phyloP scores from a whole-genome alignment of 2,888 invertebrate genomes.

The Anthophora plumipes region DNA sequence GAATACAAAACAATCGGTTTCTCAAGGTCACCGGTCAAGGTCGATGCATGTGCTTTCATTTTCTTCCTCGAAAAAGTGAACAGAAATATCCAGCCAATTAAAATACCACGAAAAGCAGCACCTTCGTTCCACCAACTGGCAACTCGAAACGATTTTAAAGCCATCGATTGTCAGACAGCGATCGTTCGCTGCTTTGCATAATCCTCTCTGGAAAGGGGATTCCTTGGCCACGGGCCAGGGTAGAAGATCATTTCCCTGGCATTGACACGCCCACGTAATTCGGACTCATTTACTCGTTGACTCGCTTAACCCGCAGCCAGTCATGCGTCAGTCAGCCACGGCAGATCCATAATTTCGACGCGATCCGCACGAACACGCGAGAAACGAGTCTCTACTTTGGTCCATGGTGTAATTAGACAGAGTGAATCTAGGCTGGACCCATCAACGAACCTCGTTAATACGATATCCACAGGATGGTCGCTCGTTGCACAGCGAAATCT shows the following conservation, averaged over 20 bases:
- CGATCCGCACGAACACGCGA: conserved; percentile 74
- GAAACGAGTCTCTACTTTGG: conserved; percentile 74
- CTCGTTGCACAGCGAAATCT: conserved; percentile 40
- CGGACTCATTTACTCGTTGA: conserved; percentile 82
- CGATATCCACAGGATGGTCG: conserved; percentile 54
- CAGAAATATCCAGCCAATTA: not conserved
- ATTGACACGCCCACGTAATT: conserved; percentile 83
- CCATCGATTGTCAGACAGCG: too few relatives aligned
- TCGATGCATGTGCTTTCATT: too few relatives aligned
- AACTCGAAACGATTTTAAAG: not conserved
- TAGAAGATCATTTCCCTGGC: conserved; percentile 68
- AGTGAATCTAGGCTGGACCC: conserved; percentile 71
- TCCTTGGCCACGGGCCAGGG: conserved; percentile 39
- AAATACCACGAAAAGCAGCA: not conserved
- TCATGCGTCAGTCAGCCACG: conserved; percentile 70
- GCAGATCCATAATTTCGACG: conserved; percentile 77
- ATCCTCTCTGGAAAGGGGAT: conserved; percentile 47
- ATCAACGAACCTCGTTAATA: conserved; percentile 77
- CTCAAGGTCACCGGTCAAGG: not conserved
- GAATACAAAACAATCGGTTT: not conserved
- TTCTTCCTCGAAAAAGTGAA: not conserved
- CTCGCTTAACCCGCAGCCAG: conserved; percentile 76
- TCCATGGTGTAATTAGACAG: conserved; percentile 76
- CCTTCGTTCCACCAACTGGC: not conserved
- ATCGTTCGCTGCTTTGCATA: conserved; percentile 52